These are phyloP conservation scores for Pituophis catenifer DNA, from an alignment of 2,113 vertebrate species.

Conservation along the genomic window DNA sequence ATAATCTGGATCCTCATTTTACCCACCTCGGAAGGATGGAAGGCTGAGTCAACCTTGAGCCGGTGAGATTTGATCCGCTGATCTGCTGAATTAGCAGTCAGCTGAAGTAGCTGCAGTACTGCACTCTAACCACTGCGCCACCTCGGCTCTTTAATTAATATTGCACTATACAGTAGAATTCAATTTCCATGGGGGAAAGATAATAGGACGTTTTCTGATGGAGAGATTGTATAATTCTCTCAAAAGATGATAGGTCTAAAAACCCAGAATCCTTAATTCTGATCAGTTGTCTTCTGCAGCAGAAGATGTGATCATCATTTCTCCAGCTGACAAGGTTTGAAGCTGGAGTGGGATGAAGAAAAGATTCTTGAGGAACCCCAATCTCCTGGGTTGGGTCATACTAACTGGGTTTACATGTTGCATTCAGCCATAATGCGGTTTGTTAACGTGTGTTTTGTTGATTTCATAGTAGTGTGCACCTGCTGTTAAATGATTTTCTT, in stretches of 20 bases:
- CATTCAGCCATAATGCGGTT: neutral
- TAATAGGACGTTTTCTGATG: neutral
- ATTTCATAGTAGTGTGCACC: neutral
- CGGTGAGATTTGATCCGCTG: no score
- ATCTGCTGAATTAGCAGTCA: no score
- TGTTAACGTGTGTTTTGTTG: neutral
- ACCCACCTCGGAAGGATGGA: no score
- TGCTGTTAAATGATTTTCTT: neutral
- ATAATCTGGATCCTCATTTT: no score
- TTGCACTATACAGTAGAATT: no score
- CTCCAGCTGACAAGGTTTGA: neutral
- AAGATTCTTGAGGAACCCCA: neutral
- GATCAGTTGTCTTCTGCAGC: neutral
- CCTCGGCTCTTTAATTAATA: no score
- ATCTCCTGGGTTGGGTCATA: neutral
- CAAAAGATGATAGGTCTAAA: neutral
- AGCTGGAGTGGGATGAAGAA: neutral
- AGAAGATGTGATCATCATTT: neutral
- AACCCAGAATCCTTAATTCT: neutral
- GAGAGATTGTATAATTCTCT: neutral
- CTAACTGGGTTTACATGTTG: neutral
- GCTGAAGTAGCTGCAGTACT: no score
- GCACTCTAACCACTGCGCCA: no score
- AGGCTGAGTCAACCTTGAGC: no score
- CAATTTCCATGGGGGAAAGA: neutral